Evolutionary conservation across 2,113 vertebrate species (phyloP).

Genomic region (Elephantulus edwardii): DNA sequence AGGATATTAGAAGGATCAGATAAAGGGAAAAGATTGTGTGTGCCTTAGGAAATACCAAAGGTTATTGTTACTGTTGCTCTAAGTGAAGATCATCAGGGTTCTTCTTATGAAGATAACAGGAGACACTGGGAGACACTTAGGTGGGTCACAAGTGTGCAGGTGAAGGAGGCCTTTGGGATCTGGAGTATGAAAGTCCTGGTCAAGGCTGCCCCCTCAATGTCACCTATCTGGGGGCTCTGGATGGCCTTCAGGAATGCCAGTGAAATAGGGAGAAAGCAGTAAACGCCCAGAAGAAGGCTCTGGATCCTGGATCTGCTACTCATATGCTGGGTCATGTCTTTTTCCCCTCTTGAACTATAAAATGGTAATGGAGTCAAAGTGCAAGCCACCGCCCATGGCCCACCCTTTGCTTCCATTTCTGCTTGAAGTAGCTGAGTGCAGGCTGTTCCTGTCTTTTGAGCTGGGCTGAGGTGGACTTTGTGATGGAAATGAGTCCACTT

Average conservation of each 20-base stretch:
- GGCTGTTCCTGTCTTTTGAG: neutral
- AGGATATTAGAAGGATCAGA: neutral
- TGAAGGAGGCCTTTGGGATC: neutral
- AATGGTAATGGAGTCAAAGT: neutral
- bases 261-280: neutral
- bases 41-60: neutral
- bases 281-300: neutral
- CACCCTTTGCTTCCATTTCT: neutral
- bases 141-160: neutral
- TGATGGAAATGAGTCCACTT: neutral
- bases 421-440: neutral
- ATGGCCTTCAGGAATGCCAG: neutral
- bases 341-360: neutral
- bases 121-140: neutral
- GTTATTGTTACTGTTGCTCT: too few species aligned
- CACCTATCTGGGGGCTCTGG: neutral
- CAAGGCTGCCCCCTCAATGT: neutral
- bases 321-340: accelerated
- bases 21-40: neutral
- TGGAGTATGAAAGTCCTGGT: neutral
- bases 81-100: neutral
- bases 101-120: accelerated
- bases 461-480: neutral
- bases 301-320: neutral
- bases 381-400: neutral